phyloP scores from a whole-genome alignment of 2,797 vertebrate genomes.

The Parambassis ranga region DNA sequence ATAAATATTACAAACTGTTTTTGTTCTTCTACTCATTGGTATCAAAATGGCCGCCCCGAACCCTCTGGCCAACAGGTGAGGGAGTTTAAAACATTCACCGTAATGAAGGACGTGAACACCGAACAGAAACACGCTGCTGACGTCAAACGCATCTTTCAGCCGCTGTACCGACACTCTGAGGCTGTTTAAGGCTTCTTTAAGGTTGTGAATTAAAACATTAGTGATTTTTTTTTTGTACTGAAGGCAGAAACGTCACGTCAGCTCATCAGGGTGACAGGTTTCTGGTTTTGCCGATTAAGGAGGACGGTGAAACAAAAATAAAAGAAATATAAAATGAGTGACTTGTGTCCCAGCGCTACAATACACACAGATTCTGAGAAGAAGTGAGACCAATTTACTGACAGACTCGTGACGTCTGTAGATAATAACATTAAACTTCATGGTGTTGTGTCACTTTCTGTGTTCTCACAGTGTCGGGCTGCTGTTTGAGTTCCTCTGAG shows the following conservation, averaged over 20 bases:
- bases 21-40: conserved; percentile 3
- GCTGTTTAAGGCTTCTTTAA: not conserved
- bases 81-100: not conserved
- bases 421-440: too few species aligned
- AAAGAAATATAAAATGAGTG: not conserved
- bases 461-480: too few species aligned
- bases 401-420: too few species aligned
- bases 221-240: too few species aligned
- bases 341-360: not conserved
- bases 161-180: not conserved
- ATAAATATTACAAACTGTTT: conserved; percentile 33
- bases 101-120: too few species aligned
- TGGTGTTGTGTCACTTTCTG: too few species aligned
- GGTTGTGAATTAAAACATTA: not conserved
- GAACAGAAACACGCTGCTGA: too few species aligned
- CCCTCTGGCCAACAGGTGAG: not conserved
- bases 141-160: too few species aligned
- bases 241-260: not conserved
- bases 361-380: too few species aligned
- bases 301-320: not conserved
- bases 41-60: not conserved
- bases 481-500: too few species aligned
- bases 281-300: not conserved
- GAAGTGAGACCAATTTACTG: too few species aligned
- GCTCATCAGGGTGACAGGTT: too few species aligned